phyloP scores from a whole-genome alignment of 2,888 invertebrate species.

The Xestia rhomboidea region DNA sequence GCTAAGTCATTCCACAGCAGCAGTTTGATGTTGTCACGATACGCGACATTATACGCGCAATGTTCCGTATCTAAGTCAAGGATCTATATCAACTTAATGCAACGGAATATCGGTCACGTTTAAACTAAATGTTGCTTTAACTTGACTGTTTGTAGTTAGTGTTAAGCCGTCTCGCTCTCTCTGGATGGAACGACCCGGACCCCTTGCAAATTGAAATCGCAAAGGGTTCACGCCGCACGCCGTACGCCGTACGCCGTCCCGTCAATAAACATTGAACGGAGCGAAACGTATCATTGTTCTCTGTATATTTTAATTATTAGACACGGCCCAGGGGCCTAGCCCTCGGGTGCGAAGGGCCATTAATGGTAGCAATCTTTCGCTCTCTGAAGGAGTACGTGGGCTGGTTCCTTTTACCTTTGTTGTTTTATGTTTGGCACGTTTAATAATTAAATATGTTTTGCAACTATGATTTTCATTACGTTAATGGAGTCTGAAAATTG shows the following conservation, averaged over 20 bases:
- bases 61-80: conserved; percentile 61
- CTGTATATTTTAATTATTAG: conserved; percentile 88
- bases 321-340: conserved; percentile 77
- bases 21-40: conserved; percentile 61
- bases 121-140: conserved; percentile 61
- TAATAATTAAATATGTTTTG: conserved; percentile 60
- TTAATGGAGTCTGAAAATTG: conserved; percentile 32
- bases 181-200: conserved; percentile 55
- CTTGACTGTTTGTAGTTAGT: conserved; percentile 61
- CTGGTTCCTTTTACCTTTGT: conserved; percentile 71
- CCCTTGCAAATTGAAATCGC: conserved; percentile 86
- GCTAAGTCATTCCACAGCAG: conserved; percentile 56
- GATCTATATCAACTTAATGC: conserved; percentile 65
- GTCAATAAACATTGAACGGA: conserved; percentile 87
- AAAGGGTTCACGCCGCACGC: conserved; percentile 81
- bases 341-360: conserved; percentile 74
- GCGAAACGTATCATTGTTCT: conserved; percentile 87
- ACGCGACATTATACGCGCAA: conserved; percentile 63
- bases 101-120: conserved; percentile 65
- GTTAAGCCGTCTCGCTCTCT: conserved; percentile 46
- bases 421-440: conserved; percentile 68
- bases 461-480: conserved; percentile 61
- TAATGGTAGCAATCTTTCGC: conserved; percentile 76
- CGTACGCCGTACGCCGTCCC: conserved; percentile 68
- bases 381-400: conserved; percentile 62